Base-by-base conservation (phyloP, 2,888 invertebrate species). In the Rotaria magnacalcarata region DNA sequence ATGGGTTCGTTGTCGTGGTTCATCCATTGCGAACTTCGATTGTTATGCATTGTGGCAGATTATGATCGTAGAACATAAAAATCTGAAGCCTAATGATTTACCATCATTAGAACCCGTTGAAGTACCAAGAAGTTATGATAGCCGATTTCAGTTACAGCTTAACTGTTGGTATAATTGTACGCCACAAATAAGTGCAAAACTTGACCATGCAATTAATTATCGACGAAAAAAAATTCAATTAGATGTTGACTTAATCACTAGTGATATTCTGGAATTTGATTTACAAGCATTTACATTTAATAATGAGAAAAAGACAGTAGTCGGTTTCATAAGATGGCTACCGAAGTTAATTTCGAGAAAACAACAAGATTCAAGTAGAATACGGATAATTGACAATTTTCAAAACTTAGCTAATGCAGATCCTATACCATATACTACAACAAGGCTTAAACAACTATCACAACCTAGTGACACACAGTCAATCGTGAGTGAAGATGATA, bases 1-100 rank as follows among this genome's bases (percentile, higher is more conserved):
- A 14, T 80, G 80, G 80, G 24, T 80, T 24, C 47, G 47, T 6
- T 80, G 80, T 8, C 80, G 47, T 80, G 80, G 80, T 41, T 80
- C 80, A n/a, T 47, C 47, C 3, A 19, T 80, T 47, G 21, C 10
- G n/a, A 80, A 80, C n/a, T 80, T 80, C 21, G 47, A 80, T 47
- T 47, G 43, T 21, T 47, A 80, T 16, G 21, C 47, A 10, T 8
- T 47, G 11, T 80, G 80, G 80, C 80, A 80, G 47, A 80, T 80
- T 1, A 80, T 80, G 80, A 7, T 80, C 14, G 5, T n/a, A 2
- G 8, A 80, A 47, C 80, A 80, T 47, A 24, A 2, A 0, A 80
- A n/a, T 24, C 0, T n/a, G 19, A 19, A n/a, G 10, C 0, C 21
- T 10, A 80, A 8, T 14, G 7, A n/a, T 24, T 1, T 19, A 80